Percentiles rank a stretch among this genome's conserved stretches.
phyloP scores from a whole-genome alignment of 2,797 vertebrate species.

The Parotocinclus haroldoi region DNA sequence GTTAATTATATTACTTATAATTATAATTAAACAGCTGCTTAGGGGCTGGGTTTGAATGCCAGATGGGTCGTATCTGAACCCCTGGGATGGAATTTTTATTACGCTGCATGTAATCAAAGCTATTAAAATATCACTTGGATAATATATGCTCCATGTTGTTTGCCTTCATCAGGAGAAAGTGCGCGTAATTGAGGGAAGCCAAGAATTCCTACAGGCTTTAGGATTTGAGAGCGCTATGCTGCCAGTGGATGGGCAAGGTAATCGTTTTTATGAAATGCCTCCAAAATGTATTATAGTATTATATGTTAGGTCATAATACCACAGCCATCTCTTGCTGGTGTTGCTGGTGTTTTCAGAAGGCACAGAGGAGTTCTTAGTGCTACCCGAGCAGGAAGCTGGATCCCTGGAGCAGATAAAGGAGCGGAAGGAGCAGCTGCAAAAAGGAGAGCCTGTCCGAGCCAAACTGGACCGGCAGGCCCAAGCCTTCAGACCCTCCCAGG shows the following conservation, averaged over 20 bases:
- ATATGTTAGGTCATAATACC: no score
- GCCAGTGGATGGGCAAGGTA: slow-evolving; percentile 81
- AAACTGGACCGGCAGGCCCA: slow-evolving; percentile 80
- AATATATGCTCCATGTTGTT: neutral
- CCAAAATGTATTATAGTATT: no score
- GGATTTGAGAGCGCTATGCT: slow-evolving; percentile 80
- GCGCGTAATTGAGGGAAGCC: slow-evolving; percentile 77
- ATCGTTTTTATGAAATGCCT: slow-evolving; percentile 14
- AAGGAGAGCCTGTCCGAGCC: slow-evolving; percentile 78
- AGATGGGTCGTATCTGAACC: no score
- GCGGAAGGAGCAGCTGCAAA: slow-evolving; percentile 75
- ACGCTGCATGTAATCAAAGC: no score
- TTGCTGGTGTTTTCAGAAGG: slow-evolving; percentile 57
- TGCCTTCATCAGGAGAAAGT: slow-evolving; percentile 81
- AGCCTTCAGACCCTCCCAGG: slow-evolving; percentile 72
- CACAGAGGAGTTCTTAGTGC: slow-evolving; percentile 82
- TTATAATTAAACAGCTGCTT: no score
- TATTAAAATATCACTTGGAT: no score
- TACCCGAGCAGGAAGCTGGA: slow-evolving; percentile 70
- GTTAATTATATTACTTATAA: no score
- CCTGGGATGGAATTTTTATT: no score
- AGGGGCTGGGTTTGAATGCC: no score
- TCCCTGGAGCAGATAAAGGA: slow-evolving; percentile 72
- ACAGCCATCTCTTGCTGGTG: neutral
- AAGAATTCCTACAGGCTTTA: slow-evolving; percentile 84